Evolutionary conservation across 1,140 invertebrate genomes (phyloP).

Genomic region (Saccostrea echinata): DNA sequence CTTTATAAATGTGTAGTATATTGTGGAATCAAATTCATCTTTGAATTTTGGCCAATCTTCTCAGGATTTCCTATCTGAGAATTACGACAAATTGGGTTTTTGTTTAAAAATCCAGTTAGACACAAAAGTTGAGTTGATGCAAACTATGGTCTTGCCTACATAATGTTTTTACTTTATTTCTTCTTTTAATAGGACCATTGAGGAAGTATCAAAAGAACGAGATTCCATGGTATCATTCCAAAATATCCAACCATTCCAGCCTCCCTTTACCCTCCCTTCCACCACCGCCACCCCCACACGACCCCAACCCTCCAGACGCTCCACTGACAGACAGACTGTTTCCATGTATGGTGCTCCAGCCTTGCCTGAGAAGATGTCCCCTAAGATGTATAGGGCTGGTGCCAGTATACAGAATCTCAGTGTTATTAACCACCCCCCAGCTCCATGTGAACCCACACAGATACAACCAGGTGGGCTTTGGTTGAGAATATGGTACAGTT

Average conservation of each 20-base stretch:
- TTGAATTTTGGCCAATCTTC: no score
- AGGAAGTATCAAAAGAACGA: background rate
- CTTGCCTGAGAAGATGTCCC: background rate
- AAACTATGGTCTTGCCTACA: no score
- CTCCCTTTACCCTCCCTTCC: background rate
- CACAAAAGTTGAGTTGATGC: no score
- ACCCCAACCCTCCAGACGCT: background rate
- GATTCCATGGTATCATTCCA: background rate
- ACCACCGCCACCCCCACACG: background rate
- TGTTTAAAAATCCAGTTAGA: no score
- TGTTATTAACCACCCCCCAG: background rate
- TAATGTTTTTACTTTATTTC: background rate
- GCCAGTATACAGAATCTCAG: background rate
- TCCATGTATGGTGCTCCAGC: background rate
- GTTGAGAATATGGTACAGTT: no score
- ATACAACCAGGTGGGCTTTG: background rate
- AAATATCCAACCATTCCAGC: constrained; percentile 28
- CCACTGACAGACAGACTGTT: background rate
- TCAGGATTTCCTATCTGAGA: no score
- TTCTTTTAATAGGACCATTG: background rate
- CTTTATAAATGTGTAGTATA: no score
- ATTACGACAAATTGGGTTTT: no score
- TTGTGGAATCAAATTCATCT: no score
- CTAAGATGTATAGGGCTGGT: background rate
- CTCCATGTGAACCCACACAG: background rate